These are phyloP conservation scores for Neotoxoptera formosana DNA, from an alignment of 1,140 invertebrate species.

Conservation along the genomic window DNA sequence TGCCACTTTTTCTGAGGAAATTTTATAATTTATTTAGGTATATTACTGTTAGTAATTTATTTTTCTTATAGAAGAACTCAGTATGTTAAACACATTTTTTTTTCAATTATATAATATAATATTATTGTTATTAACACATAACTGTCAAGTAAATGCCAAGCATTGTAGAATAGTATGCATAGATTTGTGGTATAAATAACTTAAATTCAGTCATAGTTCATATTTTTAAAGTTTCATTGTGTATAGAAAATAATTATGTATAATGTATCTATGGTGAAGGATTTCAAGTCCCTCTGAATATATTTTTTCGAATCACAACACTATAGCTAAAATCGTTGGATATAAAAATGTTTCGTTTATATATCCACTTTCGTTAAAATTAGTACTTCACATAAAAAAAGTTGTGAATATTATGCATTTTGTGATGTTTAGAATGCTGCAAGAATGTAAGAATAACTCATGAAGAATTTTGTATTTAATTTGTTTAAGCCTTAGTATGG, in stretches of 20 bases:
- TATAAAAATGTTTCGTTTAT: background rate
- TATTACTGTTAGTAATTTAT: no score
- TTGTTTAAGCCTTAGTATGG: background rate
- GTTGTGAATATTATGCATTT: no score
- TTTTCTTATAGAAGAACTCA: background rate
- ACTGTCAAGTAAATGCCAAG: background rate
- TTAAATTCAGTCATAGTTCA: background rate
- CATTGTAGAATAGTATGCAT: background rate
- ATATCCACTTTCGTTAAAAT: no score
- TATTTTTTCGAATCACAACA: no score
- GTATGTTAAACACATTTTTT: no score
- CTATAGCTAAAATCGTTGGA: fast-evolving
- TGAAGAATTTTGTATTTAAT: background rate
- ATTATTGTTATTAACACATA: background rate
- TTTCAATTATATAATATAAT: background rate
- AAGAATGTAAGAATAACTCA: background rate
- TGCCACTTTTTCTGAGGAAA: background rate
- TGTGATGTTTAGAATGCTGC: background rate
- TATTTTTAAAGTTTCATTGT: background rate
- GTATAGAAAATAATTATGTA: background rate
- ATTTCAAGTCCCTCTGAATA: background rate
- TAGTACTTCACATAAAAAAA: no score
- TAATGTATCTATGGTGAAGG: background rate
- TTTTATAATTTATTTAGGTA: no score
- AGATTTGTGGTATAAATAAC: background rate